Evolutionary conservation across 2,113 vertebrate species (phyloP).

Genomic region (Corythoichthys intestinalis): DNA sequence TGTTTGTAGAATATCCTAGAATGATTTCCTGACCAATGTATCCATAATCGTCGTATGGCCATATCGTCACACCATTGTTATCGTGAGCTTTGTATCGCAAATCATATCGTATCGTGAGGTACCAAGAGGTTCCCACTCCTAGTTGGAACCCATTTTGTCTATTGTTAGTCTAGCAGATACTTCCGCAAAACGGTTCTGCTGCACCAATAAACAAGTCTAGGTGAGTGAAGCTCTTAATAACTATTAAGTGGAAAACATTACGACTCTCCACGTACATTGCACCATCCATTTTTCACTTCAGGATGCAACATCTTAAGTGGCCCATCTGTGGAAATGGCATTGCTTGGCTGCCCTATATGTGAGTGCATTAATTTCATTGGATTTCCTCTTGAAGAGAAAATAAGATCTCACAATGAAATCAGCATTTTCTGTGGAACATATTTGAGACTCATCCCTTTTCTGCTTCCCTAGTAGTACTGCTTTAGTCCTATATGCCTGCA

Average conservation of each 20-base stretch:
- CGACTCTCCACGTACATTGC: background rate
- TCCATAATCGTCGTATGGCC: too few relatives aligned
- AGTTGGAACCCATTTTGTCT: background rate
- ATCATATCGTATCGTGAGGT: too few relatives aligned
- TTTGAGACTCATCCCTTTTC: background rate
- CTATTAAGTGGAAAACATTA: background rate
- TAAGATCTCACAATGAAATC: background rate
- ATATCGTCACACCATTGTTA: too few relatives aligned
- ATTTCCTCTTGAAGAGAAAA: background rate
- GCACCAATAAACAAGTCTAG: background rate
- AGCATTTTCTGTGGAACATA: background rate
- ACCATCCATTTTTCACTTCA: background rate
- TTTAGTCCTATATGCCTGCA: slow-evolving; percentile 4
- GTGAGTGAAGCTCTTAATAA: background rate
- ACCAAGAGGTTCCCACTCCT: too few relatives aligned
- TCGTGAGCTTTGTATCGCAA: too few relatives aligned
- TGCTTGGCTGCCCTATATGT: background rate
- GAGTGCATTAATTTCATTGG: background rate
- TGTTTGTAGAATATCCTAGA: too few relatives aligned
- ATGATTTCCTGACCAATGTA: too few relatives aligned
- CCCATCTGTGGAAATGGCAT: background rate
- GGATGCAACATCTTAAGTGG: slow-evolving; percentile 1
- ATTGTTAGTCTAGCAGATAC: background rate
- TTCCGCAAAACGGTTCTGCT: background rate
- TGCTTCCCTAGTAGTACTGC: background rate